Evolutionary conservation across 2,888 invertebrate genomes (phyloP).

Genomic region (Branchellion lobata): DNA sequence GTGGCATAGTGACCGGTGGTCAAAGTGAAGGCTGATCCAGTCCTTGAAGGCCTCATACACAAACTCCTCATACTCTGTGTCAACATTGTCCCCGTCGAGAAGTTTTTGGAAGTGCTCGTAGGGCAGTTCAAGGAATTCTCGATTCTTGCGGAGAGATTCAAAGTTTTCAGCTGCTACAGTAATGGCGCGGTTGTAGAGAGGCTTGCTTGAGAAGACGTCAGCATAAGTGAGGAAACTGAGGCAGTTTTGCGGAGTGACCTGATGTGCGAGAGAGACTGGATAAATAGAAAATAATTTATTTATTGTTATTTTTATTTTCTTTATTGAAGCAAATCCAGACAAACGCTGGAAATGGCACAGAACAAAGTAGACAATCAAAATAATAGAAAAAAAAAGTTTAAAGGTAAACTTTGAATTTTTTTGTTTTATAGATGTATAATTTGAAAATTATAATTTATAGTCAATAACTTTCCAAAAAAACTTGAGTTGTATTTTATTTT

Average conservation of each 20-base stretch:
- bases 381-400: too few species aligned
- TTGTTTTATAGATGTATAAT: too few species aligned
- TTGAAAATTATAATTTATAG: too few species aligned
- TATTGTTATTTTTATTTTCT: too few species aligned
- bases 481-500: too few species aligned
- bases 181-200: constrained; percentile 49
- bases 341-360: too few species aligned
- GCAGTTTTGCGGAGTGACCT: constrained; percentile 48
- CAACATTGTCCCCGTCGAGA: constrained; percentile 59
- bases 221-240: constrained; percentile 52
- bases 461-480: too few species aligned
- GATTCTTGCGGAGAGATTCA: constrained; percentile 54
- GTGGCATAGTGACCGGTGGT: too few species aligned
- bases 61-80: constrained; percentile 59
- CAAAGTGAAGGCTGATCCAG: constrained; percentile 59
- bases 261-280: neutral
- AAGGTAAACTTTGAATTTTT: too few species aligned
- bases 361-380: too few species aligned
- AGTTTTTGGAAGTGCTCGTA: constrained; percentile 56
- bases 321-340: too few species aligned
- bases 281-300: too few species aligned
- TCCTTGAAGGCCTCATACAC: constrained; percentile 59
- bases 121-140: constrained; percentile 58
- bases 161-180: constrained; percentile 47
- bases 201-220: constrained; percentile 50